These are phyloP conservation scores for Horisme vitalbata DNA, from an alignment of 2,888 invertebrate genomes.

Conservation along the genomic window DNA sequence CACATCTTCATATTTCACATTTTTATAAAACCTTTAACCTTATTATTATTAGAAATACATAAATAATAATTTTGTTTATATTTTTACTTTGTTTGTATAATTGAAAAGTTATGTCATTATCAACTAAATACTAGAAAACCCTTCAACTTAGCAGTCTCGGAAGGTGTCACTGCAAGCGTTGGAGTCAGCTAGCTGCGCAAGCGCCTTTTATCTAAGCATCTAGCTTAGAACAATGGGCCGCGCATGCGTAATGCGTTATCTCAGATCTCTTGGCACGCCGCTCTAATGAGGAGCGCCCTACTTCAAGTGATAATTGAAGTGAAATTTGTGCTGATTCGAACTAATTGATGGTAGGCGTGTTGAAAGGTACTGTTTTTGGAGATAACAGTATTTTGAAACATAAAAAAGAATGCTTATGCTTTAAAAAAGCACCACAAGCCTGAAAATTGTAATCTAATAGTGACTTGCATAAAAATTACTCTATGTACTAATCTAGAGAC, in stretches of 20 bases:
- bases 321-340: conserved; percentile 28
- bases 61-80: no score
- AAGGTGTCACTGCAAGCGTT: conserved; percentile 3
- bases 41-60: no score
- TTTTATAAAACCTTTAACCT: no score
- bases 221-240: conserved; percentile 67
- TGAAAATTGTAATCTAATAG: no score
- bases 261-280: conserved; percentile 75
- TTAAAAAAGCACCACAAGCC: no score
- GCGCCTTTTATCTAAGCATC: conserved; percentile 50
- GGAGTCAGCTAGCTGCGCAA: conserved; percentile 9
- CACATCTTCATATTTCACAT: no score
- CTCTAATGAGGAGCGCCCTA: conserved; percentile 76
- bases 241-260: conserved; percentile 82
- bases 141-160: neutral
- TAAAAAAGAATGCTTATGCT: neutral
- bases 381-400: conserved; percentile 2
- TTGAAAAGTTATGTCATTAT: no score
- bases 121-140: no score
- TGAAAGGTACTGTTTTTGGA: neutral
- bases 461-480: no score
- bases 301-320: conserved; percentile 68
- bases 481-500: no score
- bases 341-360: conserved; percentile 26
- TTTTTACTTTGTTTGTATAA: no score